Base-by-base conservation (phyloP, 1,140 invertebrate species). In the Calycopis cecrops region DNA sequence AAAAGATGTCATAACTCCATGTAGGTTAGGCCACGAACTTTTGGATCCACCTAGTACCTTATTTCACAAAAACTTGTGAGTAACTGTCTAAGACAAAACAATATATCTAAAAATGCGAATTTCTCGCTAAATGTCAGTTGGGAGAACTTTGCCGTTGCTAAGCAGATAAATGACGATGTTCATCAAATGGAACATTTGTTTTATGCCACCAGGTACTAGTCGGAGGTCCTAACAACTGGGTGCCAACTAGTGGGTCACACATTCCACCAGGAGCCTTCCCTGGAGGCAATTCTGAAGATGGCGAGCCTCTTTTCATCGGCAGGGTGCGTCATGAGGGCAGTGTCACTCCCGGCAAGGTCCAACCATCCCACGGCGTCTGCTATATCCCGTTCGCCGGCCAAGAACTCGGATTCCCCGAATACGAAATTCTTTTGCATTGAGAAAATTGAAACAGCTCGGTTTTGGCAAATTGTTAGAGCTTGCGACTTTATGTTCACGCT, bases 381-480 rank as follows among this genome's bases (percentile, higher is more conserved):
- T 95, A 94, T 85, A 93, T 95, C 69, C 90, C 93, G 10, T 94
- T 90, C 66, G 92, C 86, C 28, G 91, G 92, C 1, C 87, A 91
- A 50, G 94, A 95, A 73, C 71, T 95, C 17, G 88, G 91, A n/a
- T 93, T 91, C 79, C 84, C 89, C 18, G 92, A 95, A 28, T 96
- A 92, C 69, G 94, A 96, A 88, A 87, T 96, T 60, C 88, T 94
- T 44, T 88, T 93, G 56, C 40, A 82, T 52, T 86, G 82, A 78
- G 28, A 28, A 28, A 3, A 28, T 28, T 3, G 6, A 28, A 28
- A 28, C 21, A 28, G 21, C 21, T 28, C 21, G 21, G 21, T 28
- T 44, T 18, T 40, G 12, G 11, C 40, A 50, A 35, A 35, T 35
- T 12, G 16, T 18, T 52, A 21, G 8, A 38, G 17, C 35, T 52